Base-by-base conservation (phyloP, 2,797 vertebrate genomes). In the Crenichthys baileyi region DNA sequence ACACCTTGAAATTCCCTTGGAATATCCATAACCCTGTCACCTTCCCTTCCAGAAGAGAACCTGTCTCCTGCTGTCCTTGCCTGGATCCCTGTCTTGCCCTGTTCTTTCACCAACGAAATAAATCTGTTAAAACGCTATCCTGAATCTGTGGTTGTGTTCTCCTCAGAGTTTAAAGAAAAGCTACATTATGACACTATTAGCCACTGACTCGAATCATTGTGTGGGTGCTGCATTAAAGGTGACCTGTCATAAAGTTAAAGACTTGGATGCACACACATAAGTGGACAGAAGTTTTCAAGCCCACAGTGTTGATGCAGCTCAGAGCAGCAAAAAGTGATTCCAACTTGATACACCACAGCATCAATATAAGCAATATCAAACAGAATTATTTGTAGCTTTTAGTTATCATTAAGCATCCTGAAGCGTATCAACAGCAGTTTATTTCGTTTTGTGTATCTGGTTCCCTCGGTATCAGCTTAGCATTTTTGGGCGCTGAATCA, bases 181-280 rank as follows among this genome's bases (percentile, higher is more conserved):
- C n/a, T n/a, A n/a, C n/a, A n/a, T n/a, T n/a, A n/a, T n/a, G n/a
- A n/a, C n/a, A n/a, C n/a, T n/a, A 13, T 74, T 87, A 68, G 60
- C 61, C 3, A 9, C 56, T 70, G 78, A 31, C 87, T 75, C 78
- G 51, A 85, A 80, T 85, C 68, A 70, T 81, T 50, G 67, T 82
- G 83, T 82, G 83, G 86, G 79, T 5, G 60, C 75, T 70, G 78
- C 76, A 72, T 79, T 75, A 75, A 93, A 87, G 90, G 84, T 85
- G 89, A 91, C 83, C 76, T 56, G 67, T 74, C 79, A 39, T 13
- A 83, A 84, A 60, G 65, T 78, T 67, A 74, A 72, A 53, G 72
- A 76, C 39, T 20, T 29, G 56, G 46, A 46, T 75, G 7, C 46
- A 79, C 51, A 70, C 0, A 65, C 31, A 9, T 41, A 44, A 53